Conservation (phyloP, 2,888 invertebrate genomes). For the Aphodius granarius region DNA sequence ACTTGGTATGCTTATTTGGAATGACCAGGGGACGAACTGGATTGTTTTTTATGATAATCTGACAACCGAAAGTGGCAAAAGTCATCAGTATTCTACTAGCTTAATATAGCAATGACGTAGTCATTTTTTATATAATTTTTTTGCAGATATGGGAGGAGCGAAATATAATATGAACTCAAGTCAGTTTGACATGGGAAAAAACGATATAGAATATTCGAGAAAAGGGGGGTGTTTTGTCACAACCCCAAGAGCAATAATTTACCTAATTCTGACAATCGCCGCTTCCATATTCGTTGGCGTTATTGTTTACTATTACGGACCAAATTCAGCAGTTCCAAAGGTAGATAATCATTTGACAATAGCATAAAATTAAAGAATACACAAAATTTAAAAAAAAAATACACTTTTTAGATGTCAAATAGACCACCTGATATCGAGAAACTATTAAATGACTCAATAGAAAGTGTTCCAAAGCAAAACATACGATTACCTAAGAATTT, state of each 20-base stretch:
- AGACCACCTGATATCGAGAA: slow-evolving; percentile 47
- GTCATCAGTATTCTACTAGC: no score
- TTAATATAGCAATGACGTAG: no score
- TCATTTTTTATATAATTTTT: no score
- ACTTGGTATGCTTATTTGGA: no score
- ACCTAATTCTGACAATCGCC: slow-evolving; percentile 49
- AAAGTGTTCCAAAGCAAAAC: slow-evolving; percentile 41
- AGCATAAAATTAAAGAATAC: neutral
- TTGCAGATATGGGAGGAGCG: slow-evolving; percentile 24
- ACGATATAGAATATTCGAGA: slow-evolving; percentile 61
- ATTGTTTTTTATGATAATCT: no score
- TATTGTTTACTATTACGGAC: slow-evolving; percentile 49
- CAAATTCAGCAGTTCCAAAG: slow-evolving; percentile 39
- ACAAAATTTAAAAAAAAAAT: slow-evolving; percentile 1
- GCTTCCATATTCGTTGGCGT: slow-evolving; percentile 44
- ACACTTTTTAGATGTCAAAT: slow-evolving; percentile 39
- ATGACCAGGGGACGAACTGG: no score
- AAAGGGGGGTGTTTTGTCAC: slow-evolving; percentile 65
- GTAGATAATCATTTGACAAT: slow-evolving; percentile 34
- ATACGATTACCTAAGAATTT: slow-evolving; percentile 43
- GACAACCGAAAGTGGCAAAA: no score
- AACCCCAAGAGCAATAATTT: slow-evolving; percentile 60
- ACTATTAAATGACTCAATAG: slow-evolving; percentile 45
- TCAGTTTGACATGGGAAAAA: slow-evolving; percentile 63
- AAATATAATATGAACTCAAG: slow-evolving; percentile 48